Percentiles rank a stretch among this genome's conserved stretches.
phyloP scores from a whole-genome alignment of 2,113 vertebrate genomes.

The Falco punctatus region DNA sequence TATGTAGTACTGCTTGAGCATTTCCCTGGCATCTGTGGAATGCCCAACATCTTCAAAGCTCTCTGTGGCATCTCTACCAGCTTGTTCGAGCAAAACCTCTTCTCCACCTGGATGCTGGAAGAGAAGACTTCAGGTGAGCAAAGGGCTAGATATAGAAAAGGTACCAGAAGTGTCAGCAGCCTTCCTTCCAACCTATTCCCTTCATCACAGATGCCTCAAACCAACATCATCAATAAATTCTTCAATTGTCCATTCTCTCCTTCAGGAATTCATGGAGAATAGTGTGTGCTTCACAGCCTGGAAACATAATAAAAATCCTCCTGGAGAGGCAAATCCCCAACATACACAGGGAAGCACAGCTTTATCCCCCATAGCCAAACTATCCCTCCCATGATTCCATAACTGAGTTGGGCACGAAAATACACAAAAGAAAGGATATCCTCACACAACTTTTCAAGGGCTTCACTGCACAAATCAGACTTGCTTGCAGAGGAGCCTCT shows the following conservation, averaged over 20 bases:
- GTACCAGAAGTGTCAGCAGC: not conserved
- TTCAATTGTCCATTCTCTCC: not conserved
- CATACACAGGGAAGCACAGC: not conserved
- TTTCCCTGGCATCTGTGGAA: conserved; percentile 91
- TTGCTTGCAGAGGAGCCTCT: not conserved
- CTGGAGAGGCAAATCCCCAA: not conserved
- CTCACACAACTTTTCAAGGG: not conserved
- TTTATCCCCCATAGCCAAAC: not conserved
- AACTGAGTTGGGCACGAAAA: not conserved
- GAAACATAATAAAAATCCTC: not conserved
- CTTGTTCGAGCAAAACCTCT: conserved; percentile 92
- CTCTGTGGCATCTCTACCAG: conserved; percentile 89
- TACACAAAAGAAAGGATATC: not conserved
- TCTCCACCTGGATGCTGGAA: conserved; percentile 94
- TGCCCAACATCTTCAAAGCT: conserved; percentile 97
- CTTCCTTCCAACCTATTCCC: accelerated
- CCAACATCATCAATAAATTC: not conserved
- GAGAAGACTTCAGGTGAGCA: conserved; percentile 26
- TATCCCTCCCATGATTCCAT: not conserved
- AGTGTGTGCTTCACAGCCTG: not conserved
- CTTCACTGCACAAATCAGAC: not conserved
- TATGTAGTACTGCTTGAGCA: conserved; percentile 90
- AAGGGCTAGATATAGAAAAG: not conserved
- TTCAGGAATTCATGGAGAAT: not conserved
- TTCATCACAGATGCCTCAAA: not conserved